Evolutionary conservation across 2,797 vertebrate species (phyloP).

Genomic region (Argyrosomus regius): DNA sequence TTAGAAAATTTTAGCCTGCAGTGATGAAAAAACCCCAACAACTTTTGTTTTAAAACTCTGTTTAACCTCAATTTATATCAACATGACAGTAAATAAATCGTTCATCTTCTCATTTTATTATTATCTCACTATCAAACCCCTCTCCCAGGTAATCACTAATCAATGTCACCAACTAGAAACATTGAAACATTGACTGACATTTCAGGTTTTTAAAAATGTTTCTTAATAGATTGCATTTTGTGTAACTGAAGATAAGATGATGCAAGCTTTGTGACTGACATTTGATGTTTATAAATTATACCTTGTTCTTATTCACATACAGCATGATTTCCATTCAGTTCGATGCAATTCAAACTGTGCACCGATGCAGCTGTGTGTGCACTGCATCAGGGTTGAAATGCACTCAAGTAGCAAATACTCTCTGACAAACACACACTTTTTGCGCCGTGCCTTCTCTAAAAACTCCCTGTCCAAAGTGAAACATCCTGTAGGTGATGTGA

Average conservation of each 20-base stretch:
- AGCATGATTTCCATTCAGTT: slow-evolving; percentile 14
- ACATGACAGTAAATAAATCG: slow-evolving; percentile 26
- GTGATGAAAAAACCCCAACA: not conserved
- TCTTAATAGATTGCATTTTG: not conserved
- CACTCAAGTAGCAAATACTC: slow-evolving; percentile 13
- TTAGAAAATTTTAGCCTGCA: not conserved
- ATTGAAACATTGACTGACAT: not conserved
- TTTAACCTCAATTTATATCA: slow-evolving; percentile 18
- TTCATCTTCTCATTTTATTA: slow-evolving; percentile 27
- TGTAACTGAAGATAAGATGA: not conserved
- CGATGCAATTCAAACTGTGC: slow-evolving; percentile 6
- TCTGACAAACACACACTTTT: not conserved
- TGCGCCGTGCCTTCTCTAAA: not conserved
- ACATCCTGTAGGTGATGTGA: slow-evolving; percentile 48
- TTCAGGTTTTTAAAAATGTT: not conserved
- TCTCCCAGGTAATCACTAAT: slow-evolving; percentile 4
- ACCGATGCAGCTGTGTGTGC: not conserved
- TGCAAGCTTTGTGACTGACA: not conserved
- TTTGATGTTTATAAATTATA: not conserved
- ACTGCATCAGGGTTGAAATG: slow-evolving; percentile 8
- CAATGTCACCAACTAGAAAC: not conserved
- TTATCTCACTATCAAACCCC: not conserved
- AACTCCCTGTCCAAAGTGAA: slow-evolving; percentile 11
- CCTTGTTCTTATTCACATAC: not conserved
- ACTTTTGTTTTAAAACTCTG: slow-evolving; percentile 4